Evolutionary conservation across 2,888 invertebrate genomes (phyloP).

Genomic region (Rotaria macrura): DNA sequence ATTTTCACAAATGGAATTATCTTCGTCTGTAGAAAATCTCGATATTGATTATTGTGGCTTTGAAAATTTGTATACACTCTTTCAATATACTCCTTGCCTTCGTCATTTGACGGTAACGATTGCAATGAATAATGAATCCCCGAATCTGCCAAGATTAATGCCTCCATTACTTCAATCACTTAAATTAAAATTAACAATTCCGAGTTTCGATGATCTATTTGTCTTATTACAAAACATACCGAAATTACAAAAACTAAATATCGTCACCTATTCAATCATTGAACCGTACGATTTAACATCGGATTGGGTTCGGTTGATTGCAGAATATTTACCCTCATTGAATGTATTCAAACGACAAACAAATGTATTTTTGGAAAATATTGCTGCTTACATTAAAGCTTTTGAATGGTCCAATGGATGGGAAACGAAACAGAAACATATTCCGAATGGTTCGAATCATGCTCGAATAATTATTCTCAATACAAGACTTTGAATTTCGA

Average conservation of each 20-base stretch:
- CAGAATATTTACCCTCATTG: not conserved
- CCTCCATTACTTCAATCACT: not conserved
- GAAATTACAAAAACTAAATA: not conserved
- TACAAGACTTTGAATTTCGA: too few species aligned
- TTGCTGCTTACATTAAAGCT: not conserved
- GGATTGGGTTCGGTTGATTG: not conserved
- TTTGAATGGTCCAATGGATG: not conserved
- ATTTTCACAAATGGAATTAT: not conserved
- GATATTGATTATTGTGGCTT: not conserved
- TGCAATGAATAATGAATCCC: not conserved
- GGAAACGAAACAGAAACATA: not conserved
- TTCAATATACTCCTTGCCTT: not conserved
- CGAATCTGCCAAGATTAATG: not conserved
- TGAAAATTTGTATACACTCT: not conserved
- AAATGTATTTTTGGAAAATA: not conserved
- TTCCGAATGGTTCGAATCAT: too few species aligned
- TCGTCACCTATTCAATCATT: not conserved
- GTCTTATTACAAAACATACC: not conserved
- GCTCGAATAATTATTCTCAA: too few species aligned
- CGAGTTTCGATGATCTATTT: not conserved
- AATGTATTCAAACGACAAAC: not conserved
- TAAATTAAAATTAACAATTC: not conserved
- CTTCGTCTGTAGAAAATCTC: not conserved
- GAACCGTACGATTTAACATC: not conserved
- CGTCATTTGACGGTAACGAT: not conserved